A percentile compares a stretch with the other conserved stretches of the same genome.
Conservation (phyloP, 2,888 invertebrate species). For the Yponomeuta cagnagella region DNA sequence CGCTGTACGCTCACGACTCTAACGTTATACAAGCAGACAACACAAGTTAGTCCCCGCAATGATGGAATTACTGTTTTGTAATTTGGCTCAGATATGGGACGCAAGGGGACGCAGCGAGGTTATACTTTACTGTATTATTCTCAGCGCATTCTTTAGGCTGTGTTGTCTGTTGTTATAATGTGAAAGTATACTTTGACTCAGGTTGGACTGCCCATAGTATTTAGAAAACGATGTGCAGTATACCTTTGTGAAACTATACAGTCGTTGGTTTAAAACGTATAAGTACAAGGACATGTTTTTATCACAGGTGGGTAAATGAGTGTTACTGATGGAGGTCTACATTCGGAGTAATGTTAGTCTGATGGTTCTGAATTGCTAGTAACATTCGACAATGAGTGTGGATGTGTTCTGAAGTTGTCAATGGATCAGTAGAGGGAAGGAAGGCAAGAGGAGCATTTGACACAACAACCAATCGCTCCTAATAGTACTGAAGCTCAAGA, state of each 20-base stretch:
- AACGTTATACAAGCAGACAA: background rate
- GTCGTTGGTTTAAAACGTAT: slow-evolving; percentile 41
- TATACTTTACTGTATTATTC: no score
- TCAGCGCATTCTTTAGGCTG: no score
- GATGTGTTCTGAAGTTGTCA: slow-evolving; percentile 21
- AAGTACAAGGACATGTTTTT: slow-evolving; percentile 39
- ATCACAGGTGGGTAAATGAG: slow-evolving; percentile 45
- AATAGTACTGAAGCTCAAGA: slow-evolving; percentile 2
- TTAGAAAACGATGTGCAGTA: no score
- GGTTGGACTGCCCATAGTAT: no score
- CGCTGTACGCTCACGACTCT: slow-evolving; percentile 30
- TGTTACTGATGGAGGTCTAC: slow-evolving; percentile 53
- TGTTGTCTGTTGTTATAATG: slow-evolving; percentile 4
- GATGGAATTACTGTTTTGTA: no score
- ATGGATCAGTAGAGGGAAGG: slow-evolving; percentile 28
- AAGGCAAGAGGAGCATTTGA: slow-evolving; percentile 30
- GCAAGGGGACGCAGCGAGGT: no score
- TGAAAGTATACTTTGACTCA: slow-evolving; percentile 9
- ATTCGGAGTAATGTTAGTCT: slow-evolving; percentile 36
- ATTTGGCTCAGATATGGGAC: no score
- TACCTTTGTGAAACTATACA: slow-evolving; percentile 20
- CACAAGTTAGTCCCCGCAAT: background rate
- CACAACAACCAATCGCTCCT: slow-evolving; percentile 56
- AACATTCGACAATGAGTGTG: slow-evolving; percentile 45
- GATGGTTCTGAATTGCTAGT: slow-evolving; percentile 39